These are phyloP conservation scores for Lepidostoma basale DNA, from an alignment of 1,140 invertebrate species.

Conservation along the genomic window DNA sequence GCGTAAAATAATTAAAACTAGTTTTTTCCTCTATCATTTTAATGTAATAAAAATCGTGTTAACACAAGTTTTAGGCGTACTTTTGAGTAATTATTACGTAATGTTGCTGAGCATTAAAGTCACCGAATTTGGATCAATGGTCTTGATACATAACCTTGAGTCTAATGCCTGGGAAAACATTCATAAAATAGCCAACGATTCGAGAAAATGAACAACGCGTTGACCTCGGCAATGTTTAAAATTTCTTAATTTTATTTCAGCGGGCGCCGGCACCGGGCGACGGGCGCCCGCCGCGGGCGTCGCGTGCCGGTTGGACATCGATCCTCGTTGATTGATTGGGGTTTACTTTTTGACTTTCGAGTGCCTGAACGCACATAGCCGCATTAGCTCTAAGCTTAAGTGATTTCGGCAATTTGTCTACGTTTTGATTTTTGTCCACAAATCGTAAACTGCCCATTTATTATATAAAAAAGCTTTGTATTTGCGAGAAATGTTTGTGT, in stretches of 20 bases:
- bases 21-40: too few relatives aligned
- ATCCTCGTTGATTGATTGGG: conserved; percentile 5
- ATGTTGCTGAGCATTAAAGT: too few relatives aligned
- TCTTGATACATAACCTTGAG: too few relatives aligned
- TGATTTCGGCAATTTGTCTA: background rate
- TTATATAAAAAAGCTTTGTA: too few relatives aligned
- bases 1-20: too few relatives aligned
- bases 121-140: too few relatives aligned
- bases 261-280: too few relatives aligned
- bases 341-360: conserved; percentile 18
- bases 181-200: too few relatives aligned
- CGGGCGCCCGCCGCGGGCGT: background rate
- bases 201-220: background rate
- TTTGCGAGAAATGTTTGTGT: too few relatives aligned
- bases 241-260: conserved; percentile 21
- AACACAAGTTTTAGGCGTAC: too few relatives aligned
- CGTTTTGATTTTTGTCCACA: background rate
- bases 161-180: background rate
- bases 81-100: too few relatives aligned
- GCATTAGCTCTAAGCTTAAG: background rate
- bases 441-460: background rate
- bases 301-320: background rate
- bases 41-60: too few relatives aligned
- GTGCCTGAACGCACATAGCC: background rate
- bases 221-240: conserved; percentile 1